Conservation (phyloP, 92 coral and sea anemone species). For the Ricordea florida region DNA sequence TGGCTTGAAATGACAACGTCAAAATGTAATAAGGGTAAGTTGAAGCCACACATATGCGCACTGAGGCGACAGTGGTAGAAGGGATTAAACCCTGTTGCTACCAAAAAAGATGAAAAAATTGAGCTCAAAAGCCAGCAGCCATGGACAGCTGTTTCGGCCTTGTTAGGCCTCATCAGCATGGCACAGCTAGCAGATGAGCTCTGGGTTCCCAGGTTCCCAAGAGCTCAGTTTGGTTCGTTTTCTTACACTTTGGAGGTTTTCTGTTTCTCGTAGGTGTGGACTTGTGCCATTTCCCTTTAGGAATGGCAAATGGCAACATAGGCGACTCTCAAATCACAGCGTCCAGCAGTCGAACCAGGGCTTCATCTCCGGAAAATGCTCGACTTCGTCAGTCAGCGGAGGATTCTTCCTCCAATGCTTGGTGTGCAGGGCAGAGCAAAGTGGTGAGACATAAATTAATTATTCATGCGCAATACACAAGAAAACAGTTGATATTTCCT, state of each 20-base stretch:
- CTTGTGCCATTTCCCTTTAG: conserved; percentile 90
- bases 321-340: conserved; percentile 83
- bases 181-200: too few relatives aligned
- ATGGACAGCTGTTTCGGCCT: too few relatives aligned
- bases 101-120: too few relatives aligned
- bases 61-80: too few relatives aligned
- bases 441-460: conserved; percentile 47
- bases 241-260: not conserved
- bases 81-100: too few relatives aligned
- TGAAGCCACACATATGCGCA: too few relatives aligned
- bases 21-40: too few relatives aligned
- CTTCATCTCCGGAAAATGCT: conserved; percentile 77
- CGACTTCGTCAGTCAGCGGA: conserved; percentile 70
- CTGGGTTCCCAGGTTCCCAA: too few relatives aligned
- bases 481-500: not conserved
- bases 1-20: too few relatives aligned
- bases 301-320: conserved; percentile 84
- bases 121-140: too few relatives aligned
- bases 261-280: conserved; percentile 62
- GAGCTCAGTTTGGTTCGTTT: not conserved
- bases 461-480: not conserved
- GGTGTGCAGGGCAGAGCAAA: conserved; percentile 82
- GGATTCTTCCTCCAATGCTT: conserved; percentile 62
- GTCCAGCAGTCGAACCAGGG: conserved; percentile 48
- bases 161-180: too few relatives aligned